Conservation (phyloP, 2,797 vertebrate species). For the Sebastes matsubarae region DNA sequence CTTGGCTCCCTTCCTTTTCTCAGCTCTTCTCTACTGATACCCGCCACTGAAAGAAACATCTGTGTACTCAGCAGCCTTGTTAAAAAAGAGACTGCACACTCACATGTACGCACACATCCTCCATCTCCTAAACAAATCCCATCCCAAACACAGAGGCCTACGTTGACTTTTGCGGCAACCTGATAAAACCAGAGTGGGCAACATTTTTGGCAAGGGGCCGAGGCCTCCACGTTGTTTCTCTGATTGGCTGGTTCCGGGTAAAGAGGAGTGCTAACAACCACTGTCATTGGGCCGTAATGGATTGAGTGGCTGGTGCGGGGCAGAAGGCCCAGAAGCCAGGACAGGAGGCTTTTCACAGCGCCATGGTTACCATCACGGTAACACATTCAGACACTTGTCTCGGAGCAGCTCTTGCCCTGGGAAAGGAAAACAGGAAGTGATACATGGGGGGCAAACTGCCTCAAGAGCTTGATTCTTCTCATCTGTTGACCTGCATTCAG, state of each 20-base stretch:
- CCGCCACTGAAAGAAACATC: constrained; percentile 72
- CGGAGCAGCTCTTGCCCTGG: constrained; percentile 72
- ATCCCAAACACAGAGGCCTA: constrained; percentile 41
- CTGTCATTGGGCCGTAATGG: constrained; percentile 63
- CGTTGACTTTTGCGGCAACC: constrained; percentile 45
- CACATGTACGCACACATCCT: constrained; percentile 2
- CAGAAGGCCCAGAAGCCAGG: constrained; percentile 60
- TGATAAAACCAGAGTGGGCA: constrained; percentile 62
- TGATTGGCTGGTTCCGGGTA: constrained; percentile 54
- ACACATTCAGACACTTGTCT: constrained; percentile 77
- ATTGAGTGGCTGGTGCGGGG: constrained; percentile 70
- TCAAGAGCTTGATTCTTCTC: constrained; percentile 60
- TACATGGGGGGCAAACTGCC: constrained; percentile 62
- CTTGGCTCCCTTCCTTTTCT: constrained; percentile 60
- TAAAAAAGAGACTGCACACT: constrained; percentile 40
- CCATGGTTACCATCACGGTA: constrained; percentile 81
- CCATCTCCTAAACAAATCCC: constrained; percentile 44
- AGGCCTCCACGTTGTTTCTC: background rate
- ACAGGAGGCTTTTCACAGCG: constrained; percentile 61
- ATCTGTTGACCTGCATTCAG: constrained; percentile 60
- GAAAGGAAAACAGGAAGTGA: constrained; percentile 84
- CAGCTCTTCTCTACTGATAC: constrained; percentile 51
- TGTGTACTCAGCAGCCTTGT: constrained; percentile 55
- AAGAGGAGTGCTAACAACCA: constrained; percentile 33
- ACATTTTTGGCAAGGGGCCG: constrained; percentile 24